These are phyloP conservation scores for Aspidiotus rigidus DNA, from an alignment of 2,888 invertebrate species.

Conservation along the genomic window DNA sequence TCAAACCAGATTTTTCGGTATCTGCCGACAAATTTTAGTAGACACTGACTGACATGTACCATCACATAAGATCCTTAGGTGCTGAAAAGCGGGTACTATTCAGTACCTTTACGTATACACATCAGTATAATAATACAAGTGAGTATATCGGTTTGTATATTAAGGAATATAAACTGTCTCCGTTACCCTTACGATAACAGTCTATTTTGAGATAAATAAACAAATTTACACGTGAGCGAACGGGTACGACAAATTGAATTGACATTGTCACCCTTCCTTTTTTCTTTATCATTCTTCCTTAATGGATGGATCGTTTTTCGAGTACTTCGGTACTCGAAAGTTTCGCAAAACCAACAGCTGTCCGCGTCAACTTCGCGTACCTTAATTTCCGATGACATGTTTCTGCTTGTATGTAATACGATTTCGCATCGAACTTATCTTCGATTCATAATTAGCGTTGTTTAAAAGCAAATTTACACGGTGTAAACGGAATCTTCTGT, in stretches of 20 bases:
- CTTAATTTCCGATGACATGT: conserved; percentile 31
- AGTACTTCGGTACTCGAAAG: conserved; percentile 22
- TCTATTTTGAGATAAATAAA: conserved; percentile 26
- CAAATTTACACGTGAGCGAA: conserved; percentile 33
- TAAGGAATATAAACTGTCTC: conserved; percentile 3
- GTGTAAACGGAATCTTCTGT: too few species aligned
- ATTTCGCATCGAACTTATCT: too few species aligned
- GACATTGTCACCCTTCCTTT: conserved; percentile 32
- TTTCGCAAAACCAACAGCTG: conserved; percentile 23
- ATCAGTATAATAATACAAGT: neutral
- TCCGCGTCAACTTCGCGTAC: conserved; percentile 16
- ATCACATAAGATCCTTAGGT: neutral
- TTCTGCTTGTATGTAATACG: neutral
- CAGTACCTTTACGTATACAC: too few species aligned
- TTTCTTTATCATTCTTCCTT: neutral
- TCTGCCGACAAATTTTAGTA: neutral
- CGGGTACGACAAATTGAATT: conserved; percentile 31
- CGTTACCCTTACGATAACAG: conserved; percentile 29
- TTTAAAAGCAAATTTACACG: too few species aligned
- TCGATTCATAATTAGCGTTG: too few species aligned
- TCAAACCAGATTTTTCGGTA: neutral
- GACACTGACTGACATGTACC: neutral
- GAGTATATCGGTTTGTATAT: neutral
- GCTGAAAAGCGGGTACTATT: neutral
- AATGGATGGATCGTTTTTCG: conserved; percentile 27